Conservation (phyloP, 2,888 invertebrate genomes). For the Nomada fabriciana region DNA sequence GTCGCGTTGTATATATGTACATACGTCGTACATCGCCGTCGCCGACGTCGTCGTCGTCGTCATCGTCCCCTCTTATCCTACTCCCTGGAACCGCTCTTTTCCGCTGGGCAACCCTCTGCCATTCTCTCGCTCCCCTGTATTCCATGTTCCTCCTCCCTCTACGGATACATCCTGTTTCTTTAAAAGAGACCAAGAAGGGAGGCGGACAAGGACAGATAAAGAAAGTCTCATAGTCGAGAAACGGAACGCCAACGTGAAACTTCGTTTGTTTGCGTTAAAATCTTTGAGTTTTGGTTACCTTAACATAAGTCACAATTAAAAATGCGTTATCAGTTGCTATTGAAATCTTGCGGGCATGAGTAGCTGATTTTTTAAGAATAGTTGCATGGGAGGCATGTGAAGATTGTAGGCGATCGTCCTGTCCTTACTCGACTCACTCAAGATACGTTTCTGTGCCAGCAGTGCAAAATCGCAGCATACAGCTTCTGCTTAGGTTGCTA, state of each 20-base stretch:
- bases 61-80: conserved; percentile 65
- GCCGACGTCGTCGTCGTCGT: conserved; percentile 44
- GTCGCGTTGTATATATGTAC: conserved; percentile 8
- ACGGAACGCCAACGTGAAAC: too few species aligned
- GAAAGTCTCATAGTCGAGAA: too few species aligned
- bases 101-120: conserved; percentile 67
- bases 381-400: too few species aligned
- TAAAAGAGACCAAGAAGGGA: conserved; percentile 41
- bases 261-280: too few species aligned
- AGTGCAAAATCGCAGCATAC: neutral
- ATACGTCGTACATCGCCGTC: conserved; percentile 6
- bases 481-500: neutral
- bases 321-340: too few species aligned
- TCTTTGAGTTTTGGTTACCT: too few species aligned
- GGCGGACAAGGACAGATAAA: conserved; percentile 9
- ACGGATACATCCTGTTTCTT: conserved; percentile 74
- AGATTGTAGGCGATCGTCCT: too few species aligned
- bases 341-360: too few species aligned
- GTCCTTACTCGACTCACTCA: too few species aligned
- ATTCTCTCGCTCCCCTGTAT: conserved; percentile 62
- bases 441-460: too few species aligned
- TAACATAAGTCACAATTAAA: too few species aligned
- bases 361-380: too few species aligned
- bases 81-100: conserved; percentile 67
- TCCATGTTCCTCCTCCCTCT: conserved; percentile 65